Evolutionary conservation across 2,888 invertebrate species (phyloP).

Genomic region (Plagodis dolabraria): DNA sequence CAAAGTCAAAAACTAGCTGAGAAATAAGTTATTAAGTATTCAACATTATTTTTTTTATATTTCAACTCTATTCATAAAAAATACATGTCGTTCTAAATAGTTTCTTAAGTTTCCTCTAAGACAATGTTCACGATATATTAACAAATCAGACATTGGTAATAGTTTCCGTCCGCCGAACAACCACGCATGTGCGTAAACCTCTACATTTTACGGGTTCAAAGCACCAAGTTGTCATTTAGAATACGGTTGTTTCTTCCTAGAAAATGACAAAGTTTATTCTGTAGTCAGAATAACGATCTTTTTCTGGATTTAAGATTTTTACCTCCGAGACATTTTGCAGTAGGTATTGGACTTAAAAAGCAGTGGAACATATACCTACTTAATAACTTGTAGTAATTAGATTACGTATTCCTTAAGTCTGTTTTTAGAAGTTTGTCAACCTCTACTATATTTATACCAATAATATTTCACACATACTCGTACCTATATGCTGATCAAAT

Average conservation of each 20-base stretch:
- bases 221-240: slow-evolving; percentile 20
- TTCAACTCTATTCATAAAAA: too few species aligned
- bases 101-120: too few species aligned
- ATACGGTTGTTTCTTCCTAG: slow-evolving; percentile 13
- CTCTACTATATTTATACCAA: too few species aligned
- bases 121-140: not conserved
- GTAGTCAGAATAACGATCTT: slow-evolving; percentile 25
- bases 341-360: slow-evolving; percentile 19
- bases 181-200: slow-evolving; percentile 15
- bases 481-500: too few species aligned
- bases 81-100: too few species aligned
- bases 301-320: slow-evolving; percentile 26
- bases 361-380: not conserved
- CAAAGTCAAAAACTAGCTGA: too few species aligned
- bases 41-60: too few species aligned
- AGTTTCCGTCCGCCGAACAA: not conserved
- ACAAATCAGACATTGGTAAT: slow-evolving; percentile 1
- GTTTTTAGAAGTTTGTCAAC: too few species aligned
- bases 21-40: too few species aligned
- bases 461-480: too few species aligned
- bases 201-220: slow-evolving; percentile 17
- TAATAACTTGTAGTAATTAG: not conserved
- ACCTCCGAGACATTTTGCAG: slow-evolving; percentile 11
- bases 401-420: not conserved
- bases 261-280: slow-evolving; percentile 27